Conservation (phyloP, 2,113 vertebrate genomes). For the Podarcis raffonei region DNA sequence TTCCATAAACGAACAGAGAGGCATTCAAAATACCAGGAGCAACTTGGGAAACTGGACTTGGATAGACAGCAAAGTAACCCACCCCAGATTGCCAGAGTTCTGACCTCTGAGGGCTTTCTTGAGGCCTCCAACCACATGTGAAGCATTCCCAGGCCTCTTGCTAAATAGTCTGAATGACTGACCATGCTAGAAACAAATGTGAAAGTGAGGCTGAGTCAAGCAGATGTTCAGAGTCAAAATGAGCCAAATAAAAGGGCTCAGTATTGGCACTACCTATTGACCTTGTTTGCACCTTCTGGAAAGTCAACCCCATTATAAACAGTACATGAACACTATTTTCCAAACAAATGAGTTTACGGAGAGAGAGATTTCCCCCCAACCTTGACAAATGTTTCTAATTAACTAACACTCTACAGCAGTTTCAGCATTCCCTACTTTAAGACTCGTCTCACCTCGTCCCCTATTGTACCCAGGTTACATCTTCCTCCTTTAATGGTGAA, state of each 20-base stretch:
- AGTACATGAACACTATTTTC: not conserved
- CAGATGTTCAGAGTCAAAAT: not conserved
- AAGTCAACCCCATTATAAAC: not conserved
- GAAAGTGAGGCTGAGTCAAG: not conserved
- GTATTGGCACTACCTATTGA: not conserved
- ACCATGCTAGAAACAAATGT: no score
- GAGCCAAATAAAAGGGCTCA: not conserved
- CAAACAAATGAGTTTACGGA: not conserved
- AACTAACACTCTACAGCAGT: not conserved
- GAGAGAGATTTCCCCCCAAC: conserved; percentile 48
- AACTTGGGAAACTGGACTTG: no score
- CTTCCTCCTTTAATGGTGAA: conserved; percentile 71
- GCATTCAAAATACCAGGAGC: not conserved
- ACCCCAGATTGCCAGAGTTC: not conserved
- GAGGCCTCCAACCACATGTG: not conserved
- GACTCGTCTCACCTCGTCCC: conserved; percentile 37
- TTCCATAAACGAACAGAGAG: not conserved
- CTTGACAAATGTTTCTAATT: conserved; percentile 41
- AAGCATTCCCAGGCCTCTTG: not conserved
- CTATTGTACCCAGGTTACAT: conserved; percentile 68
- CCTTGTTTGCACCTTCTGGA: not conserved
- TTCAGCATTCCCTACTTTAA: conserved; percentile 38
- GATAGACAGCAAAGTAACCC: not conserved
- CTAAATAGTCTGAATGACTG: no score
- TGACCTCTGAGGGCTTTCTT: not conserved